Conservation (phyloP, 2,888 invertebrate genomes). For the Antheraea assamensis region DNA sequence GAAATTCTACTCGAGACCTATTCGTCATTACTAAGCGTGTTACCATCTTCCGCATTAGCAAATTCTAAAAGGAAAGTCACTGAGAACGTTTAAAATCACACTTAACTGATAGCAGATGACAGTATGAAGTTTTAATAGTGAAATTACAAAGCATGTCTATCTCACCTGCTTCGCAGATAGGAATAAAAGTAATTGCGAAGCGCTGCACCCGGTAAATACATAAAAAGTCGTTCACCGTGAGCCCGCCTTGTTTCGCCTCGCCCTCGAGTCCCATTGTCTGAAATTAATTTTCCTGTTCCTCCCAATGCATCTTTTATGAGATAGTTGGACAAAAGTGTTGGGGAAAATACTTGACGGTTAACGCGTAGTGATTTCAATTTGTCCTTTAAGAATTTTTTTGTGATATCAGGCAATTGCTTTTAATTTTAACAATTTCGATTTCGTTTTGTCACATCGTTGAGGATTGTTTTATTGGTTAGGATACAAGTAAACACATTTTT, state of each 20-base stretch:
- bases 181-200: constrained; percentile 10
- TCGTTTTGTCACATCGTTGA: neutral
- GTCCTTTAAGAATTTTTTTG: constrained; percentile 23
- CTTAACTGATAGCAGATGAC: neutral
- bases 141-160: constrained; percentile 5
- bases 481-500: neutral
- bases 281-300: constrained; percentile 79
- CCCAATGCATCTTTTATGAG: constrained; percentile 72
- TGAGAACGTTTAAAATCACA: neutral
- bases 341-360: constrained; percentile 43
- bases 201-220: constrained; percentile 28
- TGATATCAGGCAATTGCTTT: neutral
- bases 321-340: constrained; percentile 64
- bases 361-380: constrained; percentile 55
- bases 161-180: constrained; percentile 6
- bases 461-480: neutral
- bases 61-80: neutral
- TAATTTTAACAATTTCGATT: neutral
- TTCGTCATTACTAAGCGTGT: neutral
- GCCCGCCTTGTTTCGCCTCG: constrained; percentile 21
- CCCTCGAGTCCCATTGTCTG: constrained; percentile 54
- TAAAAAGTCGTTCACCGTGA: constrained; percentile 28
- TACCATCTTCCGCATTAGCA: neutral
- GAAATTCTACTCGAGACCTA: neutral
- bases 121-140: constrained; percentile 1